Base-by-base conservation (phyloP, 2,888 invertebrate species). In the Mythimna pallens region DNA sequence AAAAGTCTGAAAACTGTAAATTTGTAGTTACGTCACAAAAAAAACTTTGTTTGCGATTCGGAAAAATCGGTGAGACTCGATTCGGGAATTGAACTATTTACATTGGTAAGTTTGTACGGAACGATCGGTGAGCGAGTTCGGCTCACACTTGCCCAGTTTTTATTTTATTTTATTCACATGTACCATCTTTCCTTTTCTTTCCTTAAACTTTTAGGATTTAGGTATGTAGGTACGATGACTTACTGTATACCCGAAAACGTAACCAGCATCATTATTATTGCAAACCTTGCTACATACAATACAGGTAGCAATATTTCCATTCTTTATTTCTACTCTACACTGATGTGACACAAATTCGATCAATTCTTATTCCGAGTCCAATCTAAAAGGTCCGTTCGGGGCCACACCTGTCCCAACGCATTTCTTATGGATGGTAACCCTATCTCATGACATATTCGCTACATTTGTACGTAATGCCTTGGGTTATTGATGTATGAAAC, bases 401-500 rank as follows among this genome's bases (percentile, higher is more conserved):
- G 74, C 64, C 73, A 68, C 86, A 85, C 85, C 87, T 85, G 85
- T 85, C 85, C 83, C 76, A 68, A 68, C 76, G 40, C 78, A 79
- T 85, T 76, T 70, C 72, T 78, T 75, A 73, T 73, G 65, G 54
- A 83, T 87, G 88, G 82, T 79, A 79, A 87, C 76, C 78, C 81
- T 80, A 82, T 86, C 76, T 78, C 58, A 67, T 83, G 84, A 84
- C 73, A 84, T 87, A 87, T 87, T 83, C 80, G 78, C 81, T 72
- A 87, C 84, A 80, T 85, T 86, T 82, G 80, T 85, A 86, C 81
- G 83, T 82, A 86, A 89, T 82, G 81, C 76, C 74, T 85, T 80
- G 66, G 75, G 81, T 81, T 88, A 89, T 87, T 86, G 83, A 86
- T 87, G 83, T 81, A 88, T 78, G 87, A 82, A 84, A 88, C 84